These are phyloP conservation scores for Rafetus swinhoei DNA, from an alignment of 2,113 vertebrate genomes.

Conservation along the genomic window DNA sequence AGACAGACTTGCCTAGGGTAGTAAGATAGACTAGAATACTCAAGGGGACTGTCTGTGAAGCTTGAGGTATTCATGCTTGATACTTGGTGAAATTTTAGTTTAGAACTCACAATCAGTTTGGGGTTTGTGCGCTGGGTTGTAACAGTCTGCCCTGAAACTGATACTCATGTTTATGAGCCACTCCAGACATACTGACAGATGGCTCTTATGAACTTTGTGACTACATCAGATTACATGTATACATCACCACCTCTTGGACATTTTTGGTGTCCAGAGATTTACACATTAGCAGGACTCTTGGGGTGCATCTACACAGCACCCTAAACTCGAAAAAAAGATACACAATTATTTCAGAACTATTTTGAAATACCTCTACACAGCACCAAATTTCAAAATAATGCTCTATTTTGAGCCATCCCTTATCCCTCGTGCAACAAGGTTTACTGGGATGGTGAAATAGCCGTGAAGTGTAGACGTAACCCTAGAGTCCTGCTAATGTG, in stretches of 20 bases:
- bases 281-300: not conserved
- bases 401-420: no score
- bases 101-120: not conserved
- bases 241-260: not conserved
- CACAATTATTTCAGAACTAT: no score
- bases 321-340: no score
- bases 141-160: not conserved
- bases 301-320: no score
- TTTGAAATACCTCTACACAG: no score
- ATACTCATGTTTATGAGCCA: not conserved
- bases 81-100: not conserved
- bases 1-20: not conserved
- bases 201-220: not conserved
- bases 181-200: not conserved
- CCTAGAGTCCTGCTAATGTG: no score
- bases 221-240: not conserved
- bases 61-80: not conserved
- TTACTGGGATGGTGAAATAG: no score
- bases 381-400: no score
- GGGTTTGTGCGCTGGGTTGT: not conserved
- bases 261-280: not conserved
- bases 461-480: no score
- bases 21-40: not conserved
- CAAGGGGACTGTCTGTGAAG: not conserved
- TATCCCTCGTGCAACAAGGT: no score